Conservation (phyloP, 2,113 vertebrate genomes). For the Sorex araneus region DNA sequence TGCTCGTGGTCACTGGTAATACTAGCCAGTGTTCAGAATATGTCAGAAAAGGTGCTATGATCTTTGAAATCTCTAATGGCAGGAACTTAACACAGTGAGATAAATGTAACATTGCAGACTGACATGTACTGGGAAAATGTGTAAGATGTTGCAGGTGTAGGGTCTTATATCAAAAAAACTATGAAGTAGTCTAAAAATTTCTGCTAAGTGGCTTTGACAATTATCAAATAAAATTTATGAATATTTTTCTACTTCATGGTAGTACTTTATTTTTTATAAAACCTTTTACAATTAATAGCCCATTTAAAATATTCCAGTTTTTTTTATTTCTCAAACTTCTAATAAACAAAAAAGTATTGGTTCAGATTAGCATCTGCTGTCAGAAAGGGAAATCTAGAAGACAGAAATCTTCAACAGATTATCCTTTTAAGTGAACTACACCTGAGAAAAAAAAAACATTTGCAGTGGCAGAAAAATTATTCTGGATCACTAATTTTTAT, state of each 20-base stretch:
- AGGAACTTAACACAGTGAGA: background rate
- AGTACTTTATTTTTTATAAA: slow-evolving; percentile 13
- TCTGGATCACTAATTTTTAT: background rate
- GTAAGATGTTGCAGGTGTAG: background rate
- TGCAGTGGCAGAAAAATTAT: background rate
- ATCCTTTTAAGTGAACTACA: background rate
- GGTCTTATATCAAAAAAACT: background rate
- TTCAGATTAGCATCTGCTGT: background rate
- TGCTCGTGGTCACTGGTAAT: background rate
- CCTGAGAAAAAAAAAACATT: background rate
- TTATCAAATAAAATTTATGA: background rate
- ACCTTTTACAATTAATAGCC: background rate
- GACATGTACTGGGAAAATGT: background rate
- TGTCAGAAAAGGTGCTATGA: background rate
- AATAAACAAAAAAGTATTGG: background rate
- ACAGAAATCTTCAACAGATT: background rate
- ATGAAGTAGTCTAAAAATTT: background rate
- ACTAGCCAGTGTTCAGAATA: background rate
- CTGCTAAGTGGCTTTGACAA: background rate
- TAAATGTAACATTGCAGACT: background rate
- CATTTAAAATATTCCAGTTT: too few species aligned
- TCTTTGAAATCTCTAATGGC: background rate
- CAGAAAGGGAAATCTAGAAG: background rate
- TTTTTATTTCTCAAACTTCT: background rate
- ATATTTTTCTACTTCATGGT: background rate